phyloP scores from a whole-genome alignment of 2,888 invertebrate genomes.

The Erynnis tages region DNA sequence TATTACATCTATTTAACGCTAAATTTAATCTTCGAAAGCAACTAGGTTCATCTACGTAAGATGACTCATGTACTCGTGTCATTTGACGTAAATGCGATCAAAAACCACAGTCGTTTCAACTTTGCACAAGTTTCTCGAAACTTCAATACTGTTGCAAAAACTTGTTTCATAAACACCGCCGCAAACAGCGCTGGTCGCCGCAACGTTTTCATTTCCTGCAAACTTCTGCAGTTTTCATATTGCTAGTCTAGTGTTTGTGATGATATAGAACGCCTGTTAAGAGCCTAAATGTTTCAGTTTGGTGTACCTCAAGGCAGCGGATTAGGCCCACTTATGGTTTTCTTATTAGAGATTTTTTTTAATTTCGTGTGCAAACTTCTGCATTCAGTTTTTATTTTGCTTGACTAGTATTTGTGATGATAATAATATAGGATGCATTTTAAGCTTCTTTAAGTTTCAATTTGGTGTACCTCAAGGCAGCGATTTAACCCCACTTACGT shows the following conservation, averaged over 20 bases:
- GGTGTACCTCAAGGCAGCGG: background rate
- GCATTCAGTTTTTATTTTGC: too few species aligned
- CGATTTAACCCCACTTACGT: too few species aligned
- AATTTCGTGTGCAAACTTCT: too few species aligned
- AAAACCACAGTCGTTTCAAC: background rate
- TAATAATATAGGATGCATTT: too few species aligned
- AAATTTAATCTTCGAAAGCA: too few species aligned
- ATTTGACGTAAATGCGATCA: background rate
- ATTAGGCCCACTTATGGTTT: background rate
- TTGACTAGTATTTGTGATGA: too few species aligned
- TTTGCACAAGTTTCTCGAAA: background rate
- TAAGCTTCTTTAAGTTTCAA: too few species aligned
- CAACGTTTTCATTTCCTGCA: slow-evolving; percentile 11
- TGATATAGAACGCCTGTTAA: background rate
- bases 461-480: too few species aligned
- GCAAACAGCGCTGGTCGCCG: background rate
- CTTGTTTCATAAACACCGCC: background rate
- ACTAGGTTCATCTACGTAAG: too few species aligned
- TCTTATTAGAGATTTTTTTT: too few species aligned
- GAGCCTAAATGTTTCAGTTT: background rate
- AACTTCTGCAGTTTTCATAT: background rate
- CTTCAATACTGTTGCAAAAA: background rate
- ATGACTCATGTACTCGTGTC: background rate
- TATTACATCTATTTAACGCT: too few species aligned
- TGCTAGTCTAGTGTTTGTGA: background rate